phyloP scores from a whole-genome alignment of 2,113 vertebrate species.

The Plectropomus leopardus region DNA sequence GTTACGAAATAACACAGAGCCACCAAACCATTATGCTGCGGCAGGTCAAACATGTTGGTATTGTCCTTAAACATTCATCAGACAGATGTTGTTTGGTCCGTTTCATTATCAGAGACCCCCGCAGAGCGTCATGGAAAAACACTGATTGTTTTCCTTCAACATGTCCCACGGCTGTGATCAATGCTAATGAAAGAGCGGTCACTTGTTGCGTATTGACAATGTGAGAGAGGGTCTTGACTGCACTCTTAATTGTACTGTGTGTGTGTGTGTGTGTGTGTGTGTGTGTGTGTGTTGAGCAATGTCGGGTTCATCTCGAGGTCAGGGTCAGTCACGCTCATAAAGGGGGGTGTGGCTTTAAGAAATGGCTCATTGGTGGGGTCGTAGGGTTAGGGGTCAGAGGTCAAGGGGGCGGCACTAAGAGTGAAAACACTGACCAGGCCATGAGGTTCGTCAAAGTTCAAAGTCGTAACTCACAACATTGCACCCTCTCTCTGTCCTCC shows the following conservation, averaged over 20 bases:
- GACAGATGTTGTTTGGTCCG: slow-evolving; percentile 10
- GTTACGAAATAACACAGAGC: slow-evolving; percentile 7
- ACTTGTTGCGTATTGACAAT: slow-evolving; percentile 30
- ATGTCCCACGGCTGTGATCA: slow-evolving; percentile 32
- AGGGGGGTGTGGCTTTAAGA: slow-evolving; percentile 67
- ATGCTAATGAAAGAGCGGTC: slow-evolving; percentile 45
- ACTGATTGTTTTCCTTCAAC: slow-evolving; percentile 48
- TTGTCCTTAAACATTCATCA: slow-evolving; percentile 29
- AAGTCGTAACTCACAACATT: slow-evolving; percentile 76
- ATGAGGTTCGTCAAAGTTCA: slow-evolving; percentile 69
- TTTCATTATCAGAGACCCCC: slow-evolving; percentile 16
- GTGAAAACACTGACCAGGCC: slow-evolving; percentile 73
- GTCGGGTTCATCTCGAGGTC: slow-evolving; percentile 73
- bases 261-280: slow-evolving; percentile 29
- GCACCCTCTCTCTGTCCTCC: slow-evolving; percentile 14
- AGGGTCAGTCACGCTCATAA: slow-evolving; percentile 77
- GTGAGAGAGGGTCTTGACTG: slow-evolving; percentile 40
- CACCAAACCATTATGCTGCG: neutral
- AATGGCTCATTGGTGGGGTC: slow-evolving; percentile 71
- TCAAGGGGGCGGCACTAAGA: slow-evolving; percentile 56
- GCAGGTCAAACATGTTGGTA: neutral
- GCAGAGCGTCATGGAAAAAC: slow-evolving; percentile 34
- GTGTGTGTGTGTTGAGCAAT: slow-evolving; percentile 44
- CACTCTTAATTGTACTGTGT: slow-evolving; percentile 34
- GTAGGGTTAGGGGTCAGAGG: slow-evolving; percentile 59